Percentiles rank a stretch among this genome's conserved stretches.
Evolutionary conservation across 2,113 vertebrate species (phyloP).

Genomic region (Ia io): DNA sequence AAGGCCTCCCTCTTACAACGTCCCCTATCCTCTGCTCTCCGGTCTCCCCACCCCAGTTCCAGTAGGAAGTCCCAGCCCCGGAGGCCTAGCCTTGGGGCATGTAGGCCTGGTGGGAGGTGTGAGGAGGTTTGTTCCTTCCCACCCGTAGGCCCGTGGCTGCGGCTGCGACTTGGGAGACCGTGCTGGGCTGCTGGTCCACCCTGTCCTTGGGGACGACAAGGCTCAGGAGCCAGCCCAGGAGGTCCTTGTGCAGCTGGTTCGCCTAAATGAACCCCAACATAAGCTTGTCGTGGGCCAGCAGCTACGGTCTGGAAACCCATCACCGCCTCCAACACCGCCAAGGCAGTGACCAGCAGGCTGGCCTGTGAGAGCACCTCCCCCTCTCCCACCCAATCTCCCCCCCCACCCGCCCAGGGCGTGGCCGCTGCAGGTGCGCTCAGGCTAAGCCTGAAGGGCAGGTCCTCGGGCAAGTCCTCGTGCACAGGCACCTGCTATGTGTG

Average conservation of each 20-base stretch:
- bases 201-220: neutral
- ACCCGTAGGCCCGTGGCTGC: rapidly evolving
- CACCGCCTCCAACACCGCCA: rapidly evolving
- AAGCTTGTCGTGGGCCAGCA: neutral
- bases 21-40: neutral
- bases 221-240: neutral
- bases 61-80: neutral
- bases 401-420: neutral
- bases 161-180: neutral
- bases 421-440: neutral
- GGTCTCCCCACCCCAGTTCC: neutral
- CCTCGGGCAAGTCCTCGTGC: rapidly evolving
- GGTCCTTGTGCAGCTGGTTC: rapidly evolving
- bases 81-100: neutral
- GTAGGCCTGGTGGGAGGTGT: neutral
- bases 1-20: neutral
- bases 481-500: neutral
- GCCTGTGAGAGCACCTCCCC: neutral
- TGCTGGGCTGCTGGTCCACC: neutral
- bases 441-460: neutral
- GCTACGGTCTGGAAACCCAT: neutral
- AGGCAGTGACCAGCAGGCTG: neutral
- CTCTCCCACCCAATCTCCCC: too few species aligned
- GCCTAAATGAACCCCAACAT: neutral
- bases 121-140: neutral